Evolutionary conservation across 1,140 invertebrate species (phyloP).

Genomic region (Drosophila lacteicornis): DNA sequence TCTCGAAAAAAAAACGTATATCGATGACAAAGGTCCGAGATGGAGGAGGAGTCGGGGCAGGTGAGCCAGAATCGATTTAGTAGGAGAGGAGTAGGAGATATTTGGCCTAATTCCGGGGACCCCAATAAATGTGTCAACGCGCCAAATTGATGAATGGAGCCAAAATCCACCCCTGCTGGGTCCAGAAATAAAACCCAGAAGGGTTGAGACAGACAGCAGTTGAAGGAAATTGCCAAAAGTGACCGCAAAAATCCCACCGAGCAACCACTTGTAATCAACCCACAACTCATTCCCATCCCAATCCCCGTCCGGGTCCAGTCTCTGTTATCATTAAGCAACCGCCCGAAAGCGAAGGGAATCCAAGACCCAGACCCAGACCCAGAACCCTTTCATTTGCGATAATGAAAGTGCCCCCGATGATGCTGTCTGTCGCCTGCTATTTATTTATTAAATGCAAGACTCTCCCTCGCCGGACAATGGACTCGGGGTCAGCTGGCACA

Average conservation of each 20-base stretch:
- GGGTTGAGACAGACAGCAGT: conserved; percentile 53
- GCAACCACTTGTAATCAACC: conserved; percentile 62
- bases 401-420: conserved; percentile 58
- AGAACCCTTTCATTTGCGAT: conserved; percentile 64
- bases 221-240: conserved; percentile 81
- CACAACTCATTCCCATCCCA: neutral
- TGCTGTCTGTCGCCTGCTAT: conserved; percentile 67
- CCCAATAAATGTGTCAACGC: conserved; percentile 76
- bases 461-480: conserved; percentile 36
- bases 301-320: conserved; percentile 14
- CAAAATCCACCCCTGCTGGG: conserved; percentile 26
- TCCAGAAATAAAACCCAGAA: conserved; percentile 6
- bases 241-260: conserved; percentile 48
- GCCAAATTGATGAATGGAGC: conserved; percentile 68
- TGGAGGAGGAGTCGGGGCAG: conserved; percentile 4
- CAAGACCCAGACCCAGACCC: neutral
- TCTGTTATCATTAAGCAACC: conserved; percentile 82
- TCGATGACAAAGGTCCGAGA: conserved; percentile 13
- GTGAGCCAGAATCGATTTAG: conserved; percentile 30
- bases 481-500: conserved; percentile 73
- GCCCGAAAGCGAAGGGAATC: conserved; percentile 12
- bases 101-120: conserved; percentile 46
- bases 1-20: neutral
- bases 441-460: conserved; percentile 77
- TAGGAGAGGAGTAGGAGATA: neutral